Conservation (phyloP, 2,113 vertebrate species). For the Saccopteryx leptura region DNA sequence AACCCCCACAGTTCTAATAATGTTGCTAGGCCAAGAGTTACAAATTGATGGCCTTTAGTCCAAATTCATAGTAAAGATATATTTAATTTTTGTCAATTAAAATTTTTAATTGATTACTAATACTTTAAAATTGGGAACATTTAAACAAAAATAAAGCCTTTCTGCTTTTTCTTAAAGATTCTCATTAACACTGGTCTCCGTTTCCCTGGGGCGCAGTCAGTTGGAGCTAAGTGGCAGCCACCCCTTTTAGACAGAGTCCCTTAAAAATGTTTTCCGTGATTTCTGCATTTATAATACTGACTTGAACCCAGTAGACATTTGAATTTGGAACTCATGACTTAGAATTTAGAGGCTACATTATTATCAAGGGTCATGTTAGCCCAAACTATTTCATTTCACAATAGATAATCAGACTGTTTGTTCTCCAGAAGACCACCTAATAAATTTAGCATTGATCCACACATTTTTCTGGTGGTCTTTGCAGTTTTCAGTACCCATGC, state of each 20-base stretch:
- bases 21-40: slow-evolving; percentile 11
- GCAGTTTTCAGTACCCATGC: not conserved
- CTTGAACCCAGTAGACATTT: not conserved
- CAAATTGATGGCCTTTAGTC: not conserved
- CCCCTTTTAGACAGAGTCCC: not conserved
- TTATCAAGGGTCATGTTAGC: not conserved
- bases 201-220: not conserved
- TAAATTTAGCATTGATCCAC: not conserved
- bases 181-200: not conserved
- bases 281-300: not conserved
- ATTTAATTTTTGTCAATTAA: not conserved
- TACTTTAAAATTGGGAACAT: not conserved
- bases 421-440: not conserved
- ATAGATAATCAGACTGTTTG: not conserved
- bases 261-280: not conserved
- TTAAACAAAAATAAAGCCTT: slow-evolving; percentile 15
- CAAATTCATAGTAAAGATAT: not conserved
- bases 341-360: not conserved
- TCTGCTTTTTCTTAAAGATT: slow-evolving; percentile 24
- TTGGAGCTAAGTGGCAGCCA: not conserved
- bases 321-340: slow-evolving; percentile 24
- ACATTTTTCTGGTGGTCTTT: not conserved
- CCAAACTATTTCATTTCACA: not conserved
- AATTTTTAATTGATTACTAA: not conserved
- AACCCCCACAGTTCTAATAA: not conserved